Conservation (phyloP, 2,888 invertebrate genomes). For the Syrphus vitripennis region DNA sequence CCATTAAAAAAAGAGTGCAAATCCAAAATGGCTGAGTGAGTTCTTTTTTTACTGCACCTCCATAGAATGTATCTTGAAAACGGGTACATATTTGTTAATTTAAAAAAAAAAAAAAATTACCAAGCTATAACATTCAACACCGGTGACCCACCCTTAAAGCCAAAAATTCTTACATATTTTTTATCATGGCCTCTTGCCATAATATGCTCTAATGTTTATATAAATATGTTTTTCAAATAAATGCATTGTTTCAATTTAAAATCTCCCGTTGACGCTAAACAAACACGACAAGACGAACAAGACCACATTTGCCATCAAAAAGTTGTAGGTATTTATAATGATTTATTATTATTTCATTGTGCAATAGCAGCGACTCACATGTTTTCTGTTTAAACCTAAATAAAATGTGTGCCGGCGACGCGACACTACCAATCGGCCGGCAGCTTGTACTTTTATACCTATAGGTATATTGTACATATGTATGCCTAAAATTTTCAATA, state of each 20-base stretch:
- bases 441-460: too few relatives aligned
- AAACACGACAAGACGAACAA: constrained; percentile 38
- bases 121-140: not conserved
- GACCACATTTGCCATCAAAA: constrained; percentile 47
- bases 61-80: too few relatives aligned
- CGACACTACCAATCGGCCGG: not conserved
- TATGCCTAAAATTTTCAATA: not conserved
- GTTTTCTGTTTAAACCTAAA: constrained; percentile 9
- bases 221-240: constrained; percentile 19
- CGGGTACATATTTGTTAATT: too few relatives aligned
- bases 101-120: too few relatives aligned
- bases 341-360: constrained; percentile 63
- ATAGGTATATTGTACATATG: too few relatives aligned
- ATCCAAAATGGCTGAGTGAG: too few relatives aligned
- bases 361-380: constrained; percentile 52
- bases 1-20: too few relatives aligned
- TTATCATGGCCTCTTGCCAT: not conserved
- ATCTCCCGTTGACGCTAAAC: constrained; percentile 53
- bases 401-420: constrained; percentile 7
- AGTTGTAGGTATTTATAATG: constrained; percentile 28
- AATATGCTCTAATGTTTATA: not conserved
- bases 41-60: too few relatives aligned
- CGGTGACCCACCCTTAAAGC: not conserved
- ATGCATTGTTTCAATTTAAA: constrained; percentile 52
- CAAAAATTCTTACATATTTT: not conserved